Percentiles rank a stretch among this genome's conserved stretches.
Conservation (phyloP, 2,888 invertebrate genomes). For the Syrphus vitripennis region DNA sequence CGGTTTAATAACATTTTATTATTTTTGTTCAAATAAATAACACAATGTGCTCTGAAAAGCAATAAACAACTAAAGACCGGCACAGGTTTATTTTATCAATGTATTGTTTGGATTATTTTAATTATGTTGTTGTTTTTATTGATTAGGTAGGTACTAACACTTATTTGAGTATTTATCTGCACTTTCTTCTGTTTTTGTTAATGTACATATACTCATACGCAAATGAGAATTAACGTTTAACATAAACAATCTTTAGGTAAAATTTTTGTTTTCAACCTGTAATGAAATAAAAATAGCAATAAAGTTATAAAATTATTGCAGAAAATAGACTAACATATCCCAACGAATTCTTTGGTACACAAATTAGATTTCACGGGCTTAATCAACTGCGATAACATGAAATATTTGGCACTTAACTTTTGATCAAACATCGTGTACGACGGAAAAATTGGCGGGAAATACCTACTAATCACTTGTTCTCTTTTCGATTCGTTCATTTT, state of each 20-base stretch:
- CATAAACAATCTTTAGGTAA: not conserved
- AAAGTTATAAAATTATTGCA: too few relatives aligned
- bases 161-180: slow-evolving; percentile 17
- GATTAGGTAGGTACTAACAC: not conserved
- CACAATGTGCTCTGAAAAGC: slow-evolving; percentile 6
- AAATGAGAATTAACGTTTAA: not conserved
- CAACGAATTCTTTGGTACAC: too few relatives aligned
- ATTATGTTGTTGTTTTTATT: slow-evolving; percentile 36
- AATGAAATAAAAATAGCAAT: too few relatives aligned
- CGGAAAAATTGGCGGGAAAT: not conserved
- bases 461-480: not conserved
- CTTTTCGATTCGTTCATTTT: not conserved
- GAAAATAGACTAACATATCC: too few relatives aligned
- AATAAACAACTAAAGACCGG: slow-evolving; percentile 55
- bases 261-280: too few relatives aligned
- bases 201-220: not conserved
- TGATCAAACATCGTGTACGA: not conserved
- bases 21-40: not conserved
- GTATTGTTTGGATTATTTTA: slow-evolving; percentile 59
- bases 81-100: slow-evolving; percentile 33
- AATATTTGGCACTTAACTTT: not conserved
- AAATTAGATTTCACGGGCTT: too few relatives aligned
- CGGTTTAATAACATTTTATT: slow-evolving; percentile 22
- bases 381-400: not conserved
- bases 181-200: slow-evolving; percentile 3